Conservation (phyloP, 2,113 vertebrate species). For the Arothron firmamentum region DNA sequence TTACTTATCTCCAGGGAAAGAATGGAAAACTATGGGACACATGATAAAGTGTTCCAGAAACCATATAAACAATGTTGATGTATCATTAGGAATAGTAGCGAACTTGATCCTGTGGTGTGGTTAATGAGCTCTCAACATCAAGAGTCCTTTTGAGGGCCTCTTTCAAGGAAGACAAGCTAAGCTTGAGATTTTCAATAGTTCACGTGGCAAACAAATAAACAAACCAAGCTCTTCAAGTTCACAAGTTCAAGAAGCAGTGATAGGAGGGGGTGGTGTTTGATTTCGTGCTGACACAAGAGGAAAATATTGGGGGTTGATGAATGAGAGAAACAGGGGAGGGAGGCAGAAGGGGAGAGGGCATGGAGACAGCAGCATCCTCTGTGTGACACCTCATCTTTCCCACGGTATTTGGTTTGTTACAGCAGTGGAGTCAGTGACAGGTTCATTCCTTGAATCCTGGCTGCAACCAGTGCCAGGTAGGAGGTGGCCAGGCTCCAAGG, state of each 20-base stretch:
- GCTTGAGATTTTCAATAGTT: slow-evolving; percentile 17
- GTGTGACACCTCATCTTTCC: slow-evolving; percentile 69
- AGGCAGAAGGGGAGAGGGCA: slow-evolving; percentile 27
- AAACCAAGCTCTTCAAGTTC: slow-evolving; percentile 43
- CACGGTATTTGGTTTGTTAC: slow-evolving; percentile 76
- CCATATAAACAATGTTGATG: slow-evolving; percentile 21
- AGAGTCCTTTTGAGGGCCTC: slow-evolving; percentile 7
- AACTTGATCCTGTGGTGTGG: slow-evolving; percentile 11
- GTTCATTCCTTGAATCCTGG: slow-evolving; percentile 44
- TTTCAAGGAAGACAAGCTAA: slow-evolving; percentile 11
- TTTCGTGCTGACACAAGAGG: slow-evolving; percentile 73
- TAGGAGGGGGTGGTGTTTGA: slow-evolving; percentile 55
- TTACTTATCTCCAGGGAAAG: slow-evolving; percentile 32
- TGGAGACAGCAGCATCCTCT: slow-evolving; percentile 60
- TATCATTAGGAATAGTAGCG: slow-evolving; percentile 11
- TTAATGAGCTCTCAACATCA: slow-evolving; percentile 10
- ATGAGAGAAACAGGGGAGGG: slow-evolving; percentile 9
- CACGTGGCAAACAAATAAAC: slow-evolving; percentile 50
- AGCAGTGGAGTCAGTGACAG: slow-evolving; percentile 59
- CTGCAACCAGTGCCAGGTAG: slow-evolving; percentile 45
- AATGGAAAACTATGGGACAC: slow-evolving; percentile 7
- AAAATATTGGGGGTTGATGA: slow-evolving; percentile 59
- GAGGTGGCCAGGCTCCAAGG: slow-evolving; percentile 46
- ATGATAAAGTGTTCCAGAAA: slow-evolving; percentile 10
- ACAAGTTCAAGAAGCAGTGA: slow-evolving; percentile 45